Evolutionary conservation across 2,888 invertebrate species (phyloP).

Genomic region (Cryptocheilus praepositus): DNA sequence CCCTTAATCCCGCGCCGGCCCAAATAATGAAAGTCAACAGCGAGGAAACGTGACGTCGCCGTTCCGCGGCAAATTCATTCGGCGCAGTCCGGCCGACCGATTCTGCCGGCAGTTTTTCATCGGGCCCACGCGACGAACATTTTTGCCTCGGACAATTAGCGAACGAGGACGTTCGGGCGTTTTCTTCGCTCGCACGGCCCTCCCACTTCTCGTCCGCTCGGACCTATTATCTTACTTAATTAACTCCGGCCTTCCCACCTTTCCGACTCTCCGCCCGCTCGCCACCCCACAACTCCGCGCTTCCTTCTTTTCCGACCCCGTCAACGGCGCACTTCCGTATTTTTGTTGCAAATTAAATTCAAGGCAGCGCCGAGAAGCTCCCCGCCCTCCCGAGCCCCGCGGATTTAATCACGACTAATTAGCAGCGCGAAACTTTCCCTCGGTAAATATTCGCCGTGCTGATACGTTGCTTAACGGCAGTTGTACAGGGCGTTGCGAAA

Average conservation of each 20-base stretch:
- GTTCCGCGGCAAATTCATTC: conserved; percentile 1
- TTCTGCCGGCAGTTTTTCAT: too few relatives aligned
- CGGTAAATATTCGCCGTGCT: conserved; percentile 2
- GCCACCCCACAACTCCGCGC: too few relatives aligned
- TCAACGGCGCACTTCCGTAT: conserved; percentile 18
- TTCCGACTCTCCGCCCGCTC: neutral
- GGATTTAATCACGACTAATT: conserved; percentile 45
- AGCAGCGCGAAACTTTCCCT: conserved; percentile 17
- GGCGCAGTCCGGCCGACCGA: neutral
- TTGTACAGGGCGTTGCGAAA: neutral
- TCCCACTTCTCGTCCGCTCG: neutral
- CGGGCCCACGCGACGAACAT: neutral
- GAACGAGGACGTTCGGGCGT: conserved; percentile 1
- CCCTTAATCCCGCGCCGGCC: neutral
- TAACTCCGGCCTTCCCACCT: conserved; percentile 22
- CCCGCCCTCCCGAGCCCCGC: too few relatives aligned
- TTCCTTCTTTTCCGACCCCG: conserved; percentile 3
- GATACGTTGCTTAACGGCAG: neutral
- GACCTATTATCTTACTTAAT: conserved; percentile 35
- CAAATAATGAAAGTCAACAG: conserved; percentile 11
- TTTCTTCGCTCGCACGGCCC: conserved; percentile 5
- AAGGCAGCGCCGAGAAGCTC: conserved; percentile 15
- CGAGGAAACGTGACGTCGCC: neutral
- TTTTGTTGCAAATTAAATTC: conserved; percentile 45
- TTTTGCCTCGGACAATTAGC: conserved; percentile 19